phyloP scores from a whole-genome alignment of 2,888 invertebrate species.

The Lamellibrachia columna region DNA sequence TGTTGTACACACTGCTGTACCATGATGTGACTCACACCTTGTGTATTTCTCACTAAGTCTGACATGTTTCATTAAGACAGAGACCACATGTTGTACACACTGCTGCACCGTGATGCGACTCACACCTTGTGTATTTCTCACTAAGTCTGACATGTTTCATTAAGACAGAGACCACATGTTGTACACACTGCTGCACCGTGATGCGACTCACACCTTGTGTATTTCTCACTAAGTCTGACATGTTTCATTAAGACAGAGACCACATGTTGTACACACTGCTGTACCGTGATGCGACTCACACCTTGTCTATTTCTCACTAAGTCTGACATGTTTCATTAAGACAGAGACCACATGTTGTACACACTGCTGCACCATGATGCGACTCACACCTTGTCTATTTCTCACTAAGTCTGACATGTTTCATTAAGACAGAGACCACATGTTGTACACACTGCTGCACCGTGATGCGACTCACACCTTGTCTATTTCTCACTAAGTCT shows the following conservation, averaged over 20 bases:
- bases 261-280: not conserved
- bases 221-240: not conserved
- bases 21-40: not conserved
- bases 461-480: not conserved
- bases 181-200: not conserved
- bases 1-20: not conserved
- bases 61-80: too few relatives aligned
- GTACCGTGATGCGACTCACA: not conserved
- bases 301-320: not conserved
- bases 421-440: too few relatives aligned
- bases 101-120: not conserved
- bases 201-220: not conserved
- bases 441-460: not conserved
- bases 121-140: not conserved
- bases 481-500: too few relatives aligned
- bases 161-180: too few relatives aligned
- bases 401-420: too few relatives aligned
- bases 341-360: too few relatives aligned
- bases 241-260: too few relatives aligned
- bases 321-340: too few relatives aligned
- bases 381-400: not conserved
- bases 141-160: too few relatives aligned
- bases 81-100: not conserved
- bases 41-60: not conserved
- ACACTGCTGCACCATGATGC: not conserved